These are phyloP conservation scores for Chorisops tibialis DNA, from an alignment of 2,888 invertebrate species.

Conservation along the genomic window DNA sequence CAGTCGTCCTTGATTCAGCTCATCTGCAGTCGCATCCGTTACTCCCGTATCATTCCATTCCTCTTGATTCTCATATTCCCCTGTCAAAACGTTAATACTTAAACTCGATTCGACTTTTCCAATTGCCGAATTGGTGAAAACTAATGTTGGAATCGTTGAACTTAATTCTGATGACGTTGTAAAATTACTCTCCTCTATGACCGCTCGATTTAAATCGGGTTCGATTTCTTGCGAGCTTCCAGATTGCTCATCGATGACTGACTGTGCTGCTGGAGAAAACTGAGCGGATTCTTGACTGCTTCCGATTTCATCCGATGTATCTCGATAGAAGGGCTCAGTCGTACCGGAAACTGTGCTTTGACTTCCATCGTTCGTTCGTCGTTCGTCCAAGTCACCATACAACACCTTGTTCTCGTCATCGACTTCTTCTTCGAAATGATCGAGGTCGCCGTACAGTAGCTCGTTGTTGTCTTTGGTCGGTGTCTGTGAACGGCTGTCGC, in stretches of 20 bases:
- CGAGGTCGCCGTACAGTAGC: no score
- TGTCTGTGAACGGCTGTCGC: background rate
- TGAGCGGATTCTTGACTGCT: background rate
- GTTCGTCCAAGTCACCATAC: constrained; percentile 9
- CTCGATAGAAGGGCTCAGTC: background rate
- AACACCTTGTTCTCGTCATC: background rate
- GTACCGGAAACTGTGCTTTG: background rate
- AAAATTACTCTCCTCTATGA: background rate
- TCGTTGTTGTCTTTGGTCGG: background rate
- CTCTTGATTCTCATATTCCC: constrained; percentile 4
- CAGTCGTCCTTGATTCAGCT: no score
- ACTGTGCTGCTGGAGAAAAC: background rate
- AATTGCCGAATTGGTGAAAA: background rate
- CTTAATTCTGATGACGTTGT: background rate
- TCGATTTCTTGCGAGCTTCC: background rate
- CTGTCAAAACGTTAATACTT: constrained; percentile 10
- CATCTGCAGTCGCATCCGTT: background rate
- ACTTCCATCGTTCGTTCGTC: background rate
- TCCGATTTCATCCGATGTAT: background rate
- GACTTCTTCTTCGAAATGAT: background rate
- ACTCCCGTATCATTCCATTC: background rate
- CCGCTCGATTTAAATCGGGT: background rate
- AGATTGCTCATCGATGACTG: background rate
- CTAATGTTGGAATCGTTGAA: background rate
- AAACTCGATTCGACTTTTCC: background rate